These are phyloP conservation scores for Aporrectodea caliginosa DNA, from an alignment of 1,140 invertebrate genomes.

Conservation along the genomic window DNA sequence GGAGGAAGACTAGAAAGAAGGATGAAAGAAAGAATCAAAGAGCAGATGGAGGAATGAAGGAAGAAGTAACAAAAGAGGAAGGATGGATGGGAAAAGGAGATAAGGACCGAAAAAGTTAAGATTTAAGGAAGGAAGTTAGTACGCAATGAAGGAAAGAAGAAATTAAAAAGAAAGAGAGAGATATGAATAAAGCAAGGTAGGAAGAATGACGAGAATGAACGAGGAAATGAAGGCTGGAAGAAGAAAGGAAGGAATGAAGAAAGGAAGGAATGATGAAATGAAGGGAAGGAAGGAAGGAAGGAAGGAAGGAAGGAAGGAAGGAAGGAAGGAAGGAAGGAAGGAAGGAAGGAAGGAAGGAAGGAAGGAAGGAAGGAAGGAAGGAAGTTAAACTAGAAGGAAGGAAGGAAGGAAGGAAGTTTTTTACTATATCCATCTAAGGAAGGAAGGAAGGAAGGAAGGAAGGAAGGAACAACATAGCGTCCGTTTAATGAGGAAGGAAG, in stretches of 20 bases:
- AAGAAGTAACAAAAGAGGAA: neutral
- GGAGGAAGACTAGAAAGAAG: neutral
- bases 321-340: constrained; percentile 12
- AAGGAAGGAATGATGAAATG: constrained; percentile 1
- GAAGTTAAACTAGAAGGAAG: neutral
- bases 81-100: constrained; percentile 12
- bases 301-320: constrained; percentile 16
- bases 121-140: neutral
- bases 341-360: neutral
- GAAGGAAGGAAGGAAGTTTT: neutral
- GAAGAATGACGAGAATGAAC: too few species aligned
- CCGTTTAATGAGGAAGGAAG: neutral
- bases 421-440: neutral
- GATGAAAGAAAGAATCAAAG: neutral
- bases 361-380: neutral
- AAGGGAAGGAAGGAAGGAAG: neutral
- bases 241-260: constrained; percentile 9
- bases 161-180: constrained; percentile 4
- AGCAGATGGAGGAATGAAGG: too few species aligned
- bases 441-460: neutral
- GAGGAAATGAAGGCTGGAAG: neutral
- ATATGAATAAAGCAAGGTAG: constrained; percentile 26
- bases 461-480: neutral
- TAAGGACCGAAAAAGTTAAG: neutral
- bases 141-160: neutral